These are phyloP conservation scores for Chrysocyon brachyurus DNA, from an alignment of 2,797 vertebrate genomes.

Conservation along the genomic window DNA sequence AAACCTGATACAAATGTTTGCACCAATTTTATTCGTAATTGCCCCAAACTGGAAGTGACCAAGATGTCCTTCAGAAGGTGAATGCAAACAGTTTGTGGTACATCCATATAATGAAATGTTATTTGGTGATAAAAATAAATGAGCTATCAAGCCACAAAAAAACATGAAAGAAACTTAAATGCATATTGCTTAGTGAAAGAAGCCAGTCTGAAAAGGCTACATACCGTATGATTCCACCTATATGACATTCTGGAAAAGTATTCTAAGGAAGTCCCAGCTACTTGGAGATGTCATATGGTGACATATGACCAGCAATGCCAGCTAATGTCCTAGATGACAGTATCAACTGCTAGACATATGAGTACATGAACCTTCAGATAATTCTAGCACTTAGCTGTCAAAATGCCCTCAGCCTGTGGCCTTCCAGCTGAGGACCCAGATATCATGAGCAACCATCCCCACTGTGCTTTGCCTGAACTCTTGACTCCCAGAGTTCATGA, in stretches of 20 bases:
- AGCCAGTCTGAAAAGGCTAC: not conserved
- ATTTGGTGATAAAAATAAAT: conserved; percentile 7
- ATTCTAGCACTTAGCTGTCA: not conserved
- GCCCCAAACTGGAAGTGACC: not conserved
- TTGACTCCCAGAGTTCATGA: not conserved
- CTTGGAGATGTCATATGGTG: not conserved
- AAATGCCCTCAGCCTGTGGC: not conserved
- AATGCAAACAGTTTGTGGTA: not conserved
- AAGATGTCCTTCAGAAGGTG: not conserved
- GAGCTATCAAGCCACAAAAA: not conserved
- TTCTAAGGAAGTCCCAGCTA: not conserved
- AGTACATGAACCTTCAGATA: not conserved
- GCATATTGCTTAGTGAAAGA: not conserved
- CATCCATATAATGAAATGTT: not conserved
- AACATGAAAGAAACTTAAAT: not conserved
- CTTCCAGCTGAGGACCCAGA: not conserved
- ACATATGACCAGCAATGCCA: not conserved
- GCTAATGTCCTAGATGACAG: not conserved
- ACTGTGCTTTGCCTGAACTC: not conserved
- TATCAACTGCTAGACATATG: not conserved
- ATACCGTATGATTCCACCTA: not conserved
- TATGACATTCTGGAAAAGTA: not conserved
- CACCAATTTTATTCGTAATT: not conserved
- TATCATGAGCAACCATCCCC: not conserved
- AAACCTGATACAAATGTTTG: conserved; percentile 31